phyloP scores from a whole-genome alignment of 2,113 vertebrate genomes.

The Propithecus coquereli region DNA sequence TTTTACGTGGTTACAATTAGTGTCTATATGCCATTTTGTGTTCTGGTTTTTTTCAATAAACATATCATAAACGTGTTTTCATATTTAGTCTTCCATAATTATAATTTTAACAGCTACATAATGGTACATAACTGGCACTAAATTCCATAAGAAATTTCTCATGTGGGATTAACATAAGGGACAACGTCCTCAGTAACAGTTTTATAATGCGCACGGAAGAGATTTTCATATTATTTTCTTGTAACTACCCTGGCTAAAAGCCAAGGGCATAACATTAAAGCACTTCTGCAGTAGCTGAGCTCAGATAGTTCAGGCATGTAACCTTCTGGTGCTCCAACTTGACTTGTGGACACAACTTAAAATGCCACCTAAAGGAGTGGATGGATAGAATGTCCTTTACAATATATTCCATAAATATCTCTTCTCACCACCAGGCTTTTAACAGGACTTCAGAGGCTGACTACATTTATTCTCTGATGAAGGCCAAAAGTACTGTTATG shows the following conservation, averaged over 20 bases:
- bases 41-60: slow-evolving; percentile 12
- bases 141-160: slow-evolving; percentile 56
- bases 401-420: slow-evolving; percentile 70
- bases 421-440: slow-evolving; percentile 51
- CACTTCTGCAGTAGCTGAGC: slow-evolving; percentile 36
- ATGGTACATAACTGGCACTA: slow-evolving; percentile 35
- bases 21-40: not conserved
- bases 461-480: slow-evolving; percentile 37
- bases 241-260: slow-evolving; percentile 55
- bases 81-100: slow-evolving; percentile 56
- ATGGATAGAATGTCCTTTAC: slow-evolving; percentile 62
- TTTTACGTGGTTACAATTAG: slow-evolving; percentile 43
- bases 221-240: slow-evolving; percentile 62
- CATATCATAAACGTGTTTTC: slow-evolving; percentile 47
- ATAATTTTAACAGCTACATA: slow-evolving; percentile 58
- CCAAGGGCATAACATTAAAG: slow-evolving; percentile 60
- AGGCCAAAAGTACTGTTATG: slow-evolving; percentile 25
- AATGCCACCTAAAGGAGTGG: slow-evolving; percentile 65
- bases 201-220: slow-evolving; percentile 49
- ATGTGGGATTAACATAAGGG: slow-evolving; percentile 50
- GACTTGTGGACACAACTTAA: slow-evolving; percentile 68
- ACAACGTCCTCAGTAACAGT: slow-evolving; percentile 53
- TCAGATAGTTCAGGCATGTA: slow-evolving; percentile 54
- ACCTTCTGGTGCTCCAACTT: slow-evolving; percentile 60
- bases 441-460: slow-evolving; percentile 31